These are phyloP conservation scores for Myotis lucifugus DNA, from an alignment of 2,113 vertebrate species.

Conservation along the genomic window DNA sequence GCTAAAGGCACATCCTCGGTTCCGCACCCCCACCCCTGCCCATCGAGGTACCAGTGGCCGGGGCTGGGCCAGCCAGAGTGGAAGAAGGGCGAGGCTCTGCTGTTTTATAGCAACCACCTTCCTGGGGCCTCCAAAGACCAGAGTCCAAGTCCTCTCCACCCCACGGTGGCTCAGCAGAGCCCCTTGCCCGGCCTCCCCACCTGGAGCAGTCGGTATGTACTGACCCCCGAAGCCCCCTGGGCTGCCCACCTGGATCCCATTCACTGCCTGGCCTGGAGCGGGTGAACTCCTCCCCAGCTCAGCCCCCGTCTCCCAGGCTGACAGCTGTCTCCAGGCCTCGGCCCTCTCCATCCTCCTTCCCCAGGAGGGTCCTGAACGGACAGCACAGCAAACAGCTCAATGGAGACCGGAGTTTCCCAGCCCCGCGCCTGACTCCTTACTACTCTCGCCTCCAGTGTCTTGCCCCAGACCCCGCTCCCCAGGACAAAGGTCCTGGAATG, in stretches of 20 bases:
- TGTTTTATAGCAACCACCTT: not conserved
- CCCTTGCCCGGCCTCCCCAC: not conserved
- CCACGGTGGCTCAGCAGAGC: not conserved
- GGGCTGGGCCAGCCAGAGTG: not conserved
- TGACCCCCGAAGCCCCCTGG: not conserved
- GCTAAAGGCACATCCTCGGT: not conserved
- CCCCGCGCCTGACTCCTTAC: not conserved
- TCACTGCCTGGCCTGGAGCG: not conserved
- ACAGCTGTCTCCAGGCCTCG: not conserved
- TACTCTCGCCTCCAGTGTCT: not conserved
- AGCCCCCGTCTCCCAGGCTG: not conserved
- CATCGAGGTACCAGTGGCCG: not conserved
- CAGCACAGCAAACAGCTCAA: not conserved
- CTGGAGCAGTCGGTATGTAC: not conserved
- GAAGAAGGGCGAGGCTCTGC: not conserved
- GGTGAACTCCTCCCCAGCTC: not conserved
- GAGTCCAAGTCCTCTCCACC: conserved; percentile 50
- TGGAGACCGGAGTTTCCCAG: not conserved
- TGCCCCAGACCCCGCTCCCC: not conserved
- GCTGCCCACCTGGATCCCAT: not conserved
- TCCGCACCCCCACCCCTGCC: not conserved
- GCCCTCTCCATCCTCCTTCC: not conserved
- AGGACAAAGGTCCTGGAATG: not conserved
- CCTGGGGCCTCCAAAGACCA: conserved; percentile 48
- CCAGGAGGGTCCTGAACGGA: not conserved